Evolutionary conservation across 1,140 invertebrate species (phyloP).

Genomic region (Paraescarpia echinospica): DNA sequence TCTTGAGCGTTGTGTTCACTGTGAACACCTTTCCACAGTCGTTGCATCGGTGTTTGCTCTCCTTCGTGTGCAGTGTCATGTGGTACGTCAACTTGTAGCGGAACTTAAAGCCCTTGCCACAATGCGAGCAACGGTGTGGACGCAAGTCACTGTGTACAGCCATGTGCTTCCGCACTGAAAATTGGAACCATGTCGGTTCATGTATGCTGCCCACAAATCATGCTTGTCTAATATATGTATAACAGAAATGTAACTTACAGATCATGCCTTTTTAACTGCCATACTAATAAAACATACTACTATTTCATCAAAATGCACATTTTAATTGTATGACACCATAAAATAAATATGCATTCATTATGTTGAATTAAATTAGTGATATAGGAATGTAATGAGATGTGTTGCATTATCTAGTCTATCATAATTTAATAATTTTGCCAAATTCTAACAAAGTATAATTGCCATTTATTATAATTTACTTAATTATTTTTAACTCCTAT

Average conservation of each 20-base stretch:
- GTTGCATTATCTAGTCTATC: background rate
- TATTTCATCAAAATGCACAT: background rate
- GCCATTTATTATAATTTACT: no score
- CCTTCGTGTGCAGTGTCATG: constrained; percentile 71
- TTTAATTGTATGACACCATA: background rate
- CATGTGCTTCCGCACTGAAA: constrained; percentile 63
- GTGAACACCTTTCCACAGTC: constrained; percentile 19
- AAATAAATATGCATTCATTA: background rate
- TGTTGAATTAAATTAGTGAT: background rate
- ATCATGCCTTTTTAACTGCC: no score
- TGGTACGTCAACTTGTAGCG: constrained; percentile 55
- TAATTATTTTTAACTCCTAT: no score
- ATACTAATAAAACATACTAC: no score
- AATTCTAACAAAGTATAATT: no score
- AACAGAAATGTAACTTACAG: no score
- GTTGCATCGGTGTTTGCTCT: constrained; percentile 36
- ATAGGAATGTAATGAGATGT: background rate
- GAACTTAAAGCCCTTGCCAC: constrained; percentile 38
- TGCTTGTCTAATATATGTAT: background rate
- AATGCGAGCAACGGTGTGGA: constrained; percentile 38
- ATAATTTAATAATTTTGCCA: background rate
- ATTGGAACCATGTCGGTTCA: background rate
- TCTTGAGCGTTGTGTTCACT: background rate
- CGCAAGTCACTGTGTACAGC: constrained; percentile 85
- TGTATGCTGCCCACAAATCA: background rate